A percentile compares a stretch with the other conserved stretches of the same genome.
phyloP scores from a whole-genome alignment of 2,888 invertebrate species.

The Cerastis leucographa region DNA sequence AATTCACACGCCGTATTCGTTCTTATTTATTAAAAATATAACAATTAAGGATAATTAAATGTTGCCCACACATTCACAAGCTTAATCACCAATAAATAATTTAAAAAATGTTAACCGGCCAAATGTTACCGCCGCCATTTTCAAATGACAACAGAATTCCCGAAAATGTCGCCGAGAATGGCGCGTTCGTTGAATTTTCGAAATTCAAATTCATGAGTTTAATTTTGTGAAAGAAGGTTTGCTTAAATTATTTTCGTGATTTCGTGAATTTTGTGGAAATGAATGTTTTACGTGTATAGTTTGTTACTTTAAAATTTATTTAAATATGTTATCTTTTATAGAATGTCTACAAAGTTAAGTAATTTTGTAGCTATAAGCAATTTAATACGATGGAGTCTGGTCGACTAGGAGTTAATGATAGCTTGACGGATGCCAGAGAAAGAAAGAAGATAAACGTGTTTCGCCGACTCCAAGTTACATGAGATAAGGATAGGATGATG shows the following conservation, averaged over 20 bases:
- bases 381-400: too few relatives aligned
- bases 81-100: slow-evolving; percentile 49
- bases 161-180: slow-evolving; percentile 48
- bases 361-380: too few relatives aligned
- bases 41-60: slow-evolving; percentile 49
- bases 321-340: background rate
- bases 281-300: slow-evolving; percentile 13
- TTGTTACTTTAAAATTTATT: background rate
- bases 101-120: slow-evolving; percentile 43
- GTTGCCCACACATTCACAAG: slow-evolving; percentile 22
- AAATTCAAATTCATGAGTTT: slow-evolving; percentile 25
- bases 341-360: background rate
- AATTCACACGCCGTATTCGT: slow-evolving; percentile 13
- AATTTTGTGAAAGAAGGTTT: slow-evolving; percentile 31
- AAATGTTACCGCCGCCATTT: slow-evolving; percentile 52
- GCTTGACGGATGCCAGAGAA: too few relatives aligned
- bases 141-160: slow-evolving; percentile 49
- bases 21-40: slow-evolving; percentile 1
- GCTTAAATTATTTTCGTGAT: slow-evolving; percentile 21
- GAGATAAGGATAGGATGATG: too few relatives aligned
- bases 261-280: slow-evolving; percentile 12
- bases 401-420: too few relatives aligned
- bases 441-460: too few relatives aligned
- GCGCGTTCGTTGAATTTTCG: slow-evolving; percentile 36
- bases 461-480: too few relatives aligned